Evolutionary conservation across 1,140 invertebrate species (phyloP), one percentile per base, ranked within the genome.

Genomic region (Thaumatotibia leucotreta): DNA sequence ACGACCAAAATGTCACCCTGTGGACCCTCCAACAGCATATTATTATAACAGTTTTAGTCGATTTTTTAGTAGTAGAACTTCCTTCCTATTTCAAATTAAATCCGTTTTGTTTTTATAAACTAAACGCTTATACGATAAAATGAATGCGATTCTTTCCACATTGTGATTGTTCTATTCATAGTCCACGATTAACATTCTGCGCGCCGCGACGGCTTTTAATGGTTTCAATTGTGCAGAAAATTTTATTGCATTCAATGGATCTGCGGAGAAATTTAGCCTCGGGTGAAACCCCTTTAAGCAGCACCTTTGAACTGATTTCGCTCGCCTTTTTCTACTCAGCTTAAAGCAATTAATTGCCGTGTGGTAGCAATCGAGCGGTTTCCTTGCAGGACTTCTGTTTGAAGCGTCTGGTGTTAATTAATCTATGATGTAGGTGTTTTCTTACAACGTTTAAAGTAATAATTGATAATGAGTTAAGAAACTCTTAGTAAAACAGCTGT

Each of bases 171-270:
- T 82, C 79, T 76, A 84, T 83, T 84, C 83, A 86, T 75, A 84
- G 75, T 68, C 52, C 68, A 73, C 80, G 82, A 88, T 88, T 88
- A 88, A 84, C 79, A 86, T 88, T 86, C 82, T 80, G 65, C 76
- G 31, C 50, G 61, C 72, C 72, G 77, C 68, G 76, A 75, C 73
- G 75, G 76, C 80, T 78, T 83, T 81, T 84, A 88, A 88, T 88
- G 83, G 82, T 79, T 82, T 84, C 85, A 83, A 88, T 86, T 86
- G 83, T 88, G 81, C 80, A 84, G 85, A 88, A 86, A 83, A 86
- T 88, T 88, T 88, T 86, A 88, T 88, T 81, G 81, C 81, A 86
- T 82, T 83, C 76, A 84, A 85, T 83, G 77, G 79, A 76, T 84
- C 74, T 76, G 69, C 69, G 67, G 76, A 78, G 78, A 79, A 75